Evolutionary conservation across 2,888 invertebrate genomes (phyloP).

Genomic region (Celastrina argiolus): DNA sequence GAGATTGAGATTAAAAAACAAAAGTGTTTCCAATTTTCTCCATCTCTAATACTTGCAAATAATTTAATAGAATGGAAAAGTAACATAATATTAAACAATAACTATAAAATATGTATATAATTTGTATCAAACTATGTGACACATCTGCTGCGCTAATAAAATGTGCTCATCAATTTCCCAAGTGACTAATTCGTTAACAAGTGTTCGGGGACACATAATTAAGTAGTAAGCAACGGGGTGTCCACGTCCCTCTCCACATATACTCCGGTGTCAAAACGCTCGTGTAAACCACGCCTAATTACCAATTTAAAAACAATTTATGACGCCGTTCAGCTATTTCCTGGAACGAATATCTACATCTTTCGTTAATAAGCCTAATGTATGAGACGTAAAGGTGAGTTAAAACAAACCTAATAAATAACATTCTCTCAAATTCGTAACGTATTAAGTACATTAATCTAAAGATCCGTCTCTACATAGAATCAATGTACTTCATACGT

Average conservation of each 20-base stretch:
- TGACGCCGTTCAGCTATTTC: background rate
- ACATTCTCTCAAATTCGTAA: too few species aligned
- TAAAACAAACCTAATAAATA: background rate
- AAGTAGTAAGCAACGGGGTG: conserved; percentile 60
- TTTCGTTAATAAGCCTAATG: conserved; percentile 5
- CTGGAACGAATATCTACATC: background rate
- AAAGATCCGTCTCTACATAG: too few species aligned
- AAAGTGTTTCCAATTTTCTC: too few species aligned
- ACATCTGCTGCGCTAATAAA: conserved; percentile 16
- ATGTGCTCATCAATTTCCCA: conserved; percentile 48
- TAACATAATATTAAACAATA: too few species aligned
- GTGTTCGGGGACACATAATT: conserved; percentile 66
- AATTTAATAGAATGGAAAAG: too few species aligned
- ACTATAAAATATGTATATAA: too few species aligned
- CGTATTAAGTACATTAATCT: too few species aligned
- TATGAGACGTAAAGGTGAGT: background rate
- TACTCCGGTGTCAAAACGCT: conserved; percentile 54
- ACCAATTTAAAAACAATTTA: conserved; percentile 54
- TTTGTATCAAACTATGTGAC: background rate
- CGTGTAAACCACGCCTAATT: conserved; percentile 56
- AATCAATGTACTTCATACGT: too few species aligned
- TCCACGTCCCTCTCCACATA: conserved; percentile 57
- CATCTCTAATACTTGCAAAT: too few species aligned
- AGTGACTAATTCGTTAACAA: conserved; percentile 72
- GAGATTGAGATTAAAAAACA: too few species aligned